Evolutionary conservation across 2,888 invertebrate genomes (phyloP).

Genomic region (Athrips mouffetella): DNA sequence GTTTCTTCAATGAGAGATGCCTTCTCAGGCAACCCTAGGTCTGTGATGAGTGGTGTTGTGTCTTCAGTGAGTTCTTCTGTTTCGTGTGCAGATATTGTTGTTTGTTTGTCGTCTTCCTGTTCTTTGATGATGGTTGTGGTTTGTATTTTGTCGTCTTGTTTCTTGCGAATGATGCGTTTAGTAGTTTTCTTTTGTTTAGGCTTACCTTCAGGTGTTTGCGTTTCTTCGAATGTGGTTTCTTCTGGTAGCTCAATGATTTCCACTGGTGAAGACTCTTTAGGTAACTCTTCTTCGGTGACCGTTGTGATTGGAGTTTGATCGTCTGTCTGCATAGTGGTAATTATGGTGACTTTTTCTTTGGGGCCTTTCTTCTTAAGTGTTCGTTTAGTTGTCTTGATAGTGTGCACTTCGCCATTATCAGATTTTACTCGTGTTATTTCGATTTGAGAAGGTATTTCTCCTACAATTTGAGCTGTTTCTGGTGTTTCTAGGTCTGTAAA

Average conservation of each 20-base stretch:
- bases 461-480: constrained; percentile 25
- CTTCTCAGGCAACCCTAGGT: no score
- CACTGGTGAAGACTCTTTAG: constrained; percentile 38
- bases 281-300: constrained; percentile 16
- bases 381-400: constrained; percentile 37
- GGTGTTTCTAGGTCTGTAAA: constrained; percentile 21
- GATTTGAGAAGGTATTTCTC: constrained; percentile 37
- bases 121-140: constrained; percentile 48
- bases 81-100: constrained; percentile 52
- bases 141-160: constrained; percentile 35
- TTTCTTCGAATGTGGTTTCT: constrained; percentile 23
- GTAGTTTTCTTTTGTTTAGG: constrained; percentile 23
- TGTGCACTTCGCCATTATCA: constrained; percentile 18
- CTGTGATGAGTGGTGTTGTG: constrained; percentile 20
- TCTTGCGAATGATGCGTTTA: constrained; percentile 51
- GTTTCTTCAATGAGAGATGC: no score
- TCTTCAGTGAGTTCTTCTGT: constrained; percentile 43
- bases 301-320: constrained; percentile 32
- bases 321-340: constrained; percentile 44
- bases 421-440: constrained; percentile 30
- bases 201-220: constrained; percentile 23
- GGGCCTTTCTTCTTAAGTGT: constrained; percentile 42
- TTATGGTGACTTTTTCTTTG: constrained; percentile 47
- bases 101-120: constrained; percentile 62
- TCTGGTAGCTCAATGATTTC: constrained; percentile 30